Conservation (phyloP, 1,140 invertebrate species). For the Proctacanthus coquilletti region DNA sequence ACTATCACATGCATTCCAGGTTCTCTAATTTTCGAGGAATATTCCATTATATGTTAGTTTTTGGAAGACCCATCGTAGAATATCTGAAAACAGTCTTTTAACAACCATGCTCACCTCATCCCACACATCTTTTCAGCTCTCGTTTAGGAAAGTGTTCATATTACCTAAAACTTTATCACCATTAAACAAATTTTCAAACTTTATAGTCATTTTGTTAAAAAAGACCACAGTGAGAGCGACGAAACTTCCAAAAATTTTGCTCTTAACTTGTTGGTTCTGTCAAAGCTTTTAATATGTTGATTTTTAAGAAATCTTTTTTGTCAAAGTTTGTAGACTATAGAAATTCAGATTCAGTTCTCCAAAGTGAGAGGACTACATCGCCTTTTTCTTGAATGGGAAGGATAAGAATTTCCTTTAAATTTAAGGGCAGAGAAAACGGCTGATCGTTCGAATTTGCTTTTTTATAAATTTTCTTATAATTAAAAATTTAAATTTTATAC, state of each 20-base stretch:
- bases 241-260: slow-evolving; percentile 8
- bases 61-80: slow-evolving; percentile 31
- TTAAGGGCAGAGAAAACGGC: slow-evolving; percentile 13
- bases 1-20: too few relatives aligned
- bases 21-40: too few relatives aligned
- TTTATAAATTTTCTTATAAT: slow-evolving; percentile 7
- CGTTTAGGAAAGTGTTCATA: slow-evolving; percentile 23
- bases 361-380: slow-evolving; percentile 31
- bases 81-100: slow-evolving; percentile 28
- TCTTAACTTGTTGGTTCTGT: slow-evolving; percentile 19
- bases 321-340: slow-evolving; percentile 5
- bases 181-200: slow-evolving; percentile 29
- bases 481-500: neutral
- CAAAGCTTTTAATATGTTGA: slow-evolving; percentile 24
- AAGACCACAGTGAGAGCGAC: neutral
- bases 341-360: slow-evolving; percentile 8
- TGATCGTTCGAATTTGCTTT: slow-evolving; percentile 10
- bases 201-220: slow-evolving; percentile 11
- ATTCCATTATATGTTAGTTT: slow-evolving; percentile 33
- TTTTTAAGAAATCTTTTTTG: neutral
- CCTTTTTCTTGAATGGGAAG: slow-evolving; percentile 38
- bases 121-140: slow-evolving; percentile 30
- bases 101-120: slow-evolving; percentile 33
- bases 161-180: slow-evolving; percentile 23
- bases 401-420: slow-evolving; percentile 32